Evolutionary conservation across 2,888 invertebrate species (phyloP), one percentile per base, ranked within the genome.

Genomic region (Sphaeridia pumilis): DNA sequence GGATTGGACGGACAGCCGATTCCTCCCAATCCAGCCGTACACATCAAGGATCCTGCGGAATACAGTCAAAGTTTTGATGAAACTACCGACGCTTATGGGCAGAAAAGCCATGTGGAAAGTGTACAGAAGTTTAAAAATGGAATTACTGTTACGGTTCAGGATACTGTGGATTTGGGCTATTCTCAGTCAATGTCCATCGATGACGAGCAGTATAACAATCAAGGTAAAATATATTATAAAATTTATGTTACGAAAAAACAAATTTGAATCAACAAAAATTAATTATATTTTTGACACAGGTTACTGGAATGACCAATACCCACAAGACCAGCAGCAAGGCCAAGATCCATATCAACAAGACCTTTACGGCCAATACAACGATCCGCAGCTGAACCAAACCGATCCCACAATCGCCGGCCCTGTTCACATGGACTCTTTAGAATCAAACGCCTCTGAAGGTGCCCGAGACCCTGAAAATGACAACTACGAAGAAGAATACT

Each of bases 401-500:
- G 49, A 35, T 35, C 50, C 50, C 25, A 53, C 49, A 31, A 42
- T 54, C 10, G 52, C 49, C 28, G 65, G 63, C 5, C 63, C 63
- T 14, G 61, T 63, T 24, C 65, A 65, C 34, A 65, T 65, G 65
- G 65, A 65, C 41, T 65, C 65, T 1, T 31, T 65, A 1, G 65
- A 63, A 38, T 61, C 61, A 12, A 62, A 61, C 47, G 58, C 59
- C 14, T 63, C 63, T 4, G 65, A 65, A 35, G 57, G 50, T 1
- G 47, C 20, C n/a, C 28, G 50, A 46, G 65, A 65, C 44, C 53
- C 58, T 17, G 65, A 65, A 21, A 51, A 59, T 43, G 57, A 57
- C 14, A 56, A 63, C 38, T 59, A 62, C 45, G 65, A 65, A 53
- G 63, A 63, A 41, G 60, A 65, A 51, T 65, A 65, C 46, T 63